Conservation (phyloP, 1,140 invertebrate species). For the Whitmania pigra region DNA sequence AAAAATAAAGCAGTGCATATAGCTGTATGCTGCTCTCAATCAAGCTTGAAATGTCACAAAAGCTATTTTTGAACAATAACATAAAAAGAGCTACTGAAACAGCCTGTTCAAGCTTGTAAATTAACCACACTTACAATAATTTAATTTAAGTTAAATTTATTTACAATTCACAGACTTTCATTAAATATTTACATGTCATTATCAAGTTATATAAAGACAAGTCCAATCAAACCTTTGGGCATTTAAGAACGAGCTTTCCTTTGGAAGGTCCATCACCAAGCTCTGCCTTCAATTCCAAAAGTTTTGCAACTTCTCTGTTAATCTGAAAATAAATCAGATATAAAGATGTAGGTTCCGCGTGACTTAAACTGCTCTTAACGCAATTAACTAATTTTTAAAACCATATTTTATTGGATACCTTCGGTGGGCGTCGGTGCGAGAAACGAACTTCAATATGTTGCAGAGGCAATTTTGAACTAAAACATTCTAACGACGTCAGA, state of each 20-base stretch:
- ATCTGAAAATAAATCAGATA: slow-evolving; percentile 44
- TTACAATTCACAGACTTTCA: too few species aligned
- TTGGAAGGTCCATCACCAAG: slow-evolving; percentile 48
- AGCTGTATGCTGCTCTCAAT: too few species aligned
- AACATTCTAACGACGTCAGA: neutral
- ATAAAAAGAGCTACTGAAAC: too few species aligned
- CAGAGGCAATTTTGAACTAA: neutral
- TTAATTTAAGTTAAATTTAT: too few species aligned
- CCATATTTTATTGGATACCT: neutral
- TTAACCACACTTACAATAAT: too few species aligned
- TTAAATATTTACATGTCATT: too few species aligned
- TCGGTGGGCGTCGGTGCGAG: neutral
- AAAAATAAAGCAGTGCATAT: neutral
- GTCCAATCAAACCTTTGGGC: slow-evolving; percentile 50
- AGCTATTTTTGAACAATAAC: too few species aligned
- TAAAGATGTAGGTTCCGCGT: neutral
- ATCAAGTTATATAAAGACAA: too few species aligned
- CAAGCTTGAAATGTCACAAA: too few species aligned
- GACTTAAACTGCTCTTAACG: neutral
- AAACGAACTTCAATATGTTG: neutral
- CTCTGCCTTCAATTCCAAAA: slow-evolving; percentile 64
- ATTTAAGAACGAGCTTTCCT: slow-evolving; percentile 70
- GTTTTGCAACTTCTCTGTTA: slow-evolving; percentile 63
- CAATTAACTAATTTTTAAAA: neutral
- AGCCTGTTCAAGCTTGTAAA: too few species aligned